Base-by-base conservation (phyloP, 2,888 invertebrate species). In the Tenthredo scrophulariae region DNA sequence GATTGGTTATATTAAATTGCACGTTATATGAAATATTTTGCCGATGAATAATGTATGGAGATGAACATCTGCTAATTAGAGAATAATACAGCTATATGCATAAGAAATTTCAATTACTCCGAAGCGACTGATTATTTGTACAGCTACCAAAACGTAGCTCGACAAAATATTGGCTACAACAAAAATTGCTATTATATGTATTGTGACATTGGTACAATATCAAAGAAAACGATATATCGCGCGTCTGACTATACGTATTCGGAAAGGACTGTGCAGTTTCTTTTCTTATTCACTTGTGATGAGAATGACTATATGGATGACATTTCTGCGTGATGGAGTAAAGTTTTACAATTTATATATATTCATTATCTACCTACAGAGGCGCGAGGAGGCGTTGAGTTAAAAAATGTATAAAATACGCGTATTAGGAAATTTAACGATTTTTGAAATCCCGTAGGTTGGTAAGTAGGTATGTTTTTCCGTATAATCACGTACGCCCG, bases 401-500 rank as follows among this genome's bases (percentile, higher is more conserved):
- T 43, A 43, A 43, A 43, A 13, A 43, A 43, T 6, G 18, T 50
- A n/a, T n/a, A 5, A n/a, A 50, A 50, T 50, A 54, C n/a, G 18
- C 7, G 54, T 54, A n/a, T 18, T 54, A 54, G 10, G 26, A 26
- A 26, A 26, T 62, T 62, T 62, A 62, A 22, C 22, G 26, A 62
- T 26, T 62, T 62, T 62, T 26, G 0, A 26, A 62, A 62, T 26
- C 62, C 62, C 26, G 18, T 62, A 62, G 46, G 46, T 43, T 26
- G 7, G 10, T 62, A 62, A 37, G 7, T 62, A 18, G 9, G 22
- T 22, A n/a, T 43, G 43, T 43, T 80, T 37, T 62, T 40, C 40
- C 40, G 18, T 37, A n/a, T 43, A 80, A 80, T 37, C 58, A 80
- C 62, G 37, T 62, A 77, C 80, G 62, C 58, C 80, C 40, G 80